These are phyloP conservation scores for Barbus barbus DNA, from an alignment of 2,113 vertebrate genomes.

Conservation along the genomic window DNA sequence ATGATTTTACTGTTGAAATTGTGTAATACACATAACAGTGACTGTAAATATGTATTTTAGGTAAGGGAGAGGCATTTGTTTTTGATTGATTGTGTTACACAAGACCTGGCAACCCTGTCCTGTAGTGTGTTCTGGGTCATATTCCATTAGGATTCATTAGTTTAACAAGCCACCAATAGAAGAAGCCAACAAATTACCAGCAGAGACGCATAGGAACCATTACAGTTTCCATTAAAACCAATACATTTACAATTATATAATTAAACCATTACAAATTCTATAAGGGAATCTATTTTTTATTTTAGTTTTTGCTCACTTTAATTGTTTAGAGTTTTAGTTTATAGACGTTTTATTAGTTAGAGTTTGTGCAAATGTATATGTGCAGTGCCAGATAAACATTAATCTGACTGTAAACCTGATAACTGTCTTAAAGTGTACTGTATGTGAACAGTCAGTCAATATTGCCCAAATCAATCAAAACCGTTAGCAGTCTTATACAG, in stretches of 20 bases:
- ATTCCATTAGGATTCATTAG: not conserved
- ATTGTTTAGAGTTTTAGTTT: not conserved
- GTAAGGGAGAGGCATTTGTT: not conserved
- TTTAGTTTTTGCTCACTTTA: no score
- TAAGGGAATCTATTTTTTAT: no score
- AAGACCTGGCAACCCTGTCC: no score
- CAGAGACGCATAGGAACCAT: not conserved
- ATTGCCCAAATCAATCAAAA: not conserved
- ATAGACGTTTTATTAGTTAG: no score
- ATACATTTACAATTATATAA: no score
- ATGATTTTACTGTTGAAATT: no score
- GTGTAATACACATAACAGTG: no score
- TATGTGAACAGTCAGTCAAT: not conserved
- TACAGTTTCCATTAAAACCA: no score
- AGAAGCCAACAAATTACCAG: not conserved
- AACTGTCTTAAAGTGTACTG: not conserved
- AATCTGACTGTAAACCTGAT: not conserved
- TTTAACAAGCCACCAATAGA: not conserved
- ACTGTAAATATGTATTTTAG: not conserved
- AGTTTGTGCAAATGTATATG: not conserved
- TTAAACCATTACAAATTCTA: no score
- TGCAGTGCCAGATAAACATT: not conserved
- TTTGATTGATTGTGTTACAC: no score
- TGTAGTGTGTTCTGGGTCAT: not conserved
- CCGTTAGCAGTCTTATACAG: not conserved